Base-by-base conservation (phyloP, 2,113 vertebrate genomes). In the Ceyx melanurus region DNA sequence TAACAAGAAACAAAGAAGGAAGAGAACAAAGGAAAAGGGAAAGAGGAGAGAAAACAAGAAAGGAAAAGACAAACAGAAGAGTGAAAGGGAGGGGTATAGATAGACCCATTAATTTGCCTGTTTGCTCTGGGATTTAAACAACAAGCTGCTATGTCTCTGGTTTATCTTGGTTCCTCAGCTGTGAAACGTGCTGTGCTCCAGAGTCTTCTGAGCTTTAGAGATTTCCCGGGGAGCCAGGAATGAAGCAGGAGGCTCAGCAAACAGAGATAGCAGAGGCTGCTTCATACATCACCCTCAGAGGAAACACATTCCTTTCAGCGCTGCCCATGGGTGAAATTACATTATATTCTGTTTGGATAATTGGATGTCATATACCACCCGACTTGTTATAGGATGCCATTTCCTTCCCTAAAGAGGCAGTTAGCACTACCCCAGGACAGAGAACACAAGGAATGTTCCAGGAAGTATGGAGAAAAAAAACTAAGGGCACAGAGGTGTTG, bases 161-260 rank as follows among this genome's bases (percentile, higher is more conserved):
- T 97, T 98, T 98, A 98, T 98, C 98, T 97, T 95, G 48, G 77
- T 11, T 72, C 90, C 95, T 97, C 98, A 98, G 98, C 98, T 97
- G 97, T 95, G 95, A 94, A 78, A 88, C 22, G 10, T 70, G 67
- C 91, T 83, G 61, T 22, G 86, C 93, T 96, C 93, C 92, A 86
- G 94, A 35, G 89, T 96, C 91, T 91, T 67, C 97, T 95, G 92
- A 66, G 90, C 97, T 89, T 96, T 90, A 82, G 96, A 97, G 97
- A 96, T 97, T 97, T 94, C 92, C 96, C 42, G 48, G 94, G 88
- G 89, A 97, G 91, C 82, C 22, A 16, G 80, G 94, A 80, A 94
- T 67, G 88, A 95, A 86, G 94, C 60, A 46, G 78, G 71, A 93
- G 86, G 83, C 89, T 72, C 92, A 51, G 93, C 89, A 96, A 97